Percentiles rank a stretch among this genome's conserved stretches.
Conservation (phyloP, 2,113 vertebrate species). For the Herpailurus yagouaroundi region DNA sequence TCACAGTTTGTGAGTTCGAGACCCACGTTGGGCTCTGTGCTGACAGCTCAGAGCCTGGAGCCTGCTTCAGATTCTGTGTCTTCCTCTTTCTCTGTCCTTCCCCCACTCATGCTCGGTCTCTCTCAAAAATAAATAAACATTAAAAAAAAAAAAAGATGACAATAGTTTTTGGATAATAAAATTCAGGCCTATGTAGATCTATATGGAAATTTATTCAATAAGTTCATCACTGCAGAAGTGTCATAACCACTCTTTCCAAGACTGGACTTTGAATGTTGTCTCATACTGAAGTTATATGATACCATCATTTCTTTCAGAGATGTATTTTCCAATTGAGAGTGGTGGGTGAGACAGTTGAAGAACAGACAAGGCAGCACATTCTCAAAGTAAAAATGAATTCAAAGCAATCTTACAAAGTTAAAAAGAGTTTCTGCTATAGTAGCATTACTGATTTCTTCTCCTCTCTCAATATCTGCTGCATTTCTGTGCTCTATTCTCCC, state of each 20-base stretch:
- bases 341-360: not conserved
- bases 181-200: not conserved
- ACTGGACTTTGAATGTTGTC: not conserved
- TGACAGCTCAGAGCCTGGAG: too few relatives aligned
- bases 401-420: not conserved
- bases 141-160: not conserved
- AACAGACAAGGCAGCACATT: not conserved
- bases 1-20: too few relatives aligned
- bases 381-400: conserved; percentile 46
- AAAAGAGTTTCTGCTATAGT: not conserved
- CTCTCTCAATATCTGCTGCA: not conserved
- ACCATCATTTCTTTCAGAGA: conserved; percentile 29
- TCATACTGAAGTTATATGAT: not conserved
- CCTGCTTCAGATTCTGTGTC: too few relatives aligned
- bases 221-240: not conserved
- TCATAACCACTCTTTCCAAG: not conserved
- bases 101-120: too few relatives aligned
- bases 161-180: not conserved
- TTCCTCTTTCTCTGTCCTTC: too few relatives aligned
- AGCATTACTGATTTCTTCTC: not conserved
- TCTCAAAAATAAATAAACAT: too few relatives aligned
- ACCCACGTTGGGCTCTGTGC: too few relatives aligned
- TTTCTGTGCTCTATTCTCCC: not conserved
- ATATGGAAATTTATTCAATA: not conserved
- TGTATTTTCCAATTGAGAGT: not conserved